These are phyloP conservation scores for Athetis lepigone DNA, from an alignment of 2,888 invertebrate species.

Conservation along the genomic window DNA sequence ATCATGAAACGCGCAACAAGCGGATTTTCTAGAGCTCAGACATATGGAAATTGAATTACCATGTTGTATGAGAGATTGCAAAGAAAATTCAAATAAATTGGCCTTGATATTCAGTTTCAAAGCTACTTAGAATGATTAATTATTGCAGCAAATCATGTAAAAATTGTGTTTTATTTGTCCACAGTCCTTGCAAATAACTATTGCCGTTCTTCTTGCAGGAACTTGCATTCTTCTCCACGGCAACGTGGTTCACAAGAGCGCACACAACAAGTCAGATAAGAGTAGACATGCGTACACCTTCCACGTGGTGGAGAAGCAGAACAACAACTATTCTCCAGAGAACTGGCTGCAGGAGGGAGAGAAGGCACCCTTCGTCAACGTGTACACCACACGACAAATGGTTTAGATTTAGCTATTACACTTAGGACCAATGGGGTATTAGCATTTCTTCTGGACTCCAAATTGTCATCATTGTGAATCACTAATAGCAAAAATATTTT, in stretches of 20 bases:
- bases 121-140: too few relatives aligned
- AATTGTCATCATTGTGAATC: too few relatives aligned
- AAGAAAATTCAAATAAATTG: too few relatives aligned
- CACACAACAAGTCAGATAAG: conserved; percentile 94
- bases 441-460: background rate
- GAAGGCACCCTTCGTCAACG: conserved; percentile 92
- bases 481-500: too few relatives aligned
- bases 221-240: conserved; percentile 97
- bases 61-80: background rate
- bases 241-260: conserved; percentile 97
- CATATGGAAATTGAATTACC: too few relatives aligned
- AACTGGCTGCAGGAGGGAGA: conserved; percentile 97
- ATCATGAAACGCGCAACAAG: background rate
- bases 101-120: too few relatives aligned
- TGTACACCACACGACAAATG: conserved; percentile 91
- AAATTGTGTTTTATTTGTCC: conserved; percentile 4
- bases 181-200: conserved; percentile 1
- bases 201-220: conserved; percentile 88
- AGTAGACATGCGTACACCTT: conserved; percentile 99
- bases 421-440: conserved; percentile 17
- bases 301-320: conserved; percentile 95
- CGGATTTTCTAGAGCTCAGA: background rate
- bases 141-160: too few relatives aligned
- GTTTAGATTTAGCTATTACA: conserved; percentile 48
- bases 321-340: conserved; percentile 93